Conservation (phyloP, 2,888 invertebrate species). For the Morpho achilles region DNA sequence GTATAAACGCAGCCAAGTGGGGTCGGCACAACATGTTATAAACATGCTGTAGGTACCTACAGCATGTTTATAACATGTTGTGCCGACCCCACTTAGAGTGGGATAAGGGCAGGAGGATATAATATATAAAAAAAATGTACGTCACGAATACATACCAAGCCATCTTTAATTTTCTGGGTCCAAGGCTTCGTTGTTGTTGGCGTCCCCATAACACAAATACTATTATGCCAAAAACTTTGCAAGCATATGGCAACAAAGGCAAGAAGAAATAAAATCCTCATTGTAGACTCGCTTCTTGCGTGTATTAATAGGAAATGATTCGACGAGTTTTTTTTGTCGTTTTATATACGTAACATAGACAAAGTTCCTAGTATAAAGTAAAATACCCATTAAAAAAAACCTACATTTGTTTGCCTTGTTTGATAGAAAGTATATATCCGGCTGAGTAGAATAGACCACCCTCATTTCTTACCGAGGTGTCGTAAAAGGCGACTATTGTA, state of each 20-base stretch:
- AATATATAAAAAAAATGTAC: too few species aligned
- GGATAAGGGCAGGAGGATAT: too few species aligned
- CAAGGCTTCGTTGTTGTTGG: constrained; percentile 43
- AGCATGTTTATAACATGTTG: too few species aligned
- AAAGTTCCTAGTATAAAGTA: constrained; percentile 10
- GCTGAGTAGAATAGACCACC: too few species aligned
- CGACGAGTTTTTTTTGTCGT: not conserved
- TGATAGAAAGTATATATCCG: too few species aligned
- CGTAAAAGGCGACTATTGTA: too few species aligned
- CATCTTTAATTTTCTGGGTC: constrained; percentile 44
- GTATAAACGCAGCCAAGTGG: too few species aligned
- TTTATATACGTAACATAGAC: constrained; percentile 20
- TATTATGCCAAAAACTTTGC: constrained; percentile 32
- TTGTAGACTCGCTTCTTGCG: constrained; percentile 23
- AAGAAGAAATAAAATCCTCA: constrained; percentile 35
- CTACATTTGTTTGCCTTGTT: too few species aligned
- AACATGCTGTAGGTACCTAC: too few species aligned
- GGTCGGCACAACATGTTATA: too few species aligned
- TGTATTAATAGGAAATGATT: constrained; percentile 11
- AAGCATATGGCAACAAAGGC: constrained; percentile 30
- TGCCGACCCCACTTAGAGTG: too few species aligned
- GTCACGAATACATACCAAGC: constrained; percentile 40
- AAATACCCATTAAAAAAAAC: not conserved
- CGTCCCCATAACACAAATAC: constrained; percentile 15
- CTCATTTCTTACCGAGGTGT: too few species aligned